These are phyloP conservation scores for Bombus waltoni DNA, from an alignment of 1,140 invertebrate species.

Conservation along the genomic window DNA sequence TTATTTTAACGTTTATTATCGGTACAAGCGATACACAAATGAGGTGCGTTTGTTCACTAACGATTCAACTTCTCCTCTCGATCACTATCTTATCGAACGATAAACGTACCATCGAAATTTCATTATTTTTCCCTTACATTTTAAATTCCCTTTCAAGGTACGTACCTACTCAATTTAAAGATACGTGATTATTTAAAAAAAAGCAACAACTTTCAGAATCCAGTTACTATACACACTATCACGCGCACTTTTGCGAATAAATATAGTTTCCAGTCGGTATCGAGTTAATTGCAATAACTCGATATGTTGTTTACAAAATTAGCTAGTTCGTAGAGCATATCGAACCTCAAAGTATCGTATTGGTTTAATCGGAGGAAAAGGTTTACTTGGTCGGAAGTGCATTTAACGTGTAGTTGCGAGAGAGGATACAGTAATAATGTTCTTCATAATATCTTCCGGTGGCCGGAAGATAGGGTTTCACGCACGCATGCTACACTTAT, in stretches of 20 bases:
- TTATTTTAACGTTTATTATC: background rate
- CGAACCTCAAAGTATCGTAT: background rate
- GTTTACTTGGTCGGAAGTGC: conserved; percentile 51
- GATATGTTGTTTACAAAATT: background rate
- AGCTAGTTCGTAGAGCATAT: background rate
- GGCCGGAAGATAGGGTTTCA: conserved; percentile 70
- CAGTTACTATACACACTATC: too few species aligned
- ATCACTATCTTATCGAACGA: too few species aligned
- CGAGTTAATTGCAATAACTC: too few species aligned
- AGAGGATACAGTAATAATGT: conserved; percentile 64
- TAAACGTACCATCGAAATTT: too few species aligned
- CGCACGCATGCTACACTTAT: conserved; percentile 65
- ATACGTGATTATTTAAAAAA: too few species aligned
- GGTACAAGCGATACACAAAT: background rate
- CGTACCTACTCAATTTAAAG: too few species aligned
- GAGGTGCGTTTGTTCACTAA: background rate
- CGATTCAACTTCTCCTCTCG: too few species aligned
- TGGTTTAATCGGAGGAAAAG: conserved; percentile 46
- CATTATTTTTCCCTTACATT: too few species aligned
- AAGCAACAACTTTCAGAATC: too few species aligned
- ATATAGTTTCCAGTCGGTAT: too few species aligned
- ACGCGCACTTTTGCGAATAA: too few species aligned
- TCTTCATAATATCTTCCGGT: conserved; percentile 75
- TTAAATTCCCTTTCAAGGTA: too few species aligned
- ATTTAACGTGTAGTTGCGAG: conserved; percentile 36